Conservation (phyloP, 1,140 invertebrate species). For the Heliconius hermathena region DNA sequence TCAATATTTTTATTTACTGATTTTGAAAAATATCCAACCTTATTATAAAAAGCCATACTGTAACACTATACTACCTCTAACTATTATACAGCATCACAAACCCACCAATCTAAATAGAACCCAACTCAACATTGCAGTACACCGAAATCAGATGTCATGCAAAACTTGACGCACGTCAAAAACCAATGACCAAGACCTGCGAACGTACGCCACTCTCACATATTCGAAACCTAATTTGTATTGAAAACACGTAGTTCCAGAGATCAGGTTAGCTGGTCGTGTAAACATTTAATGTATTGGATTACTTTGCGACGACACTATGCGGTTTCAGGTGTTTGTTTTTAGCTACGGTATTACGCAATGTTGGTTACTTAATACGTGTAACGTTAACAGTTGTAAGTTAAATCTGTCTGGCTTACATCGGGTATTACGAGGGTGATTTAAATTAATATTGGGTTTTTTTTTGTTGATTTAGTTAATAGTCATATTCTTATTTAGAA, state of each 20-base stretch:
- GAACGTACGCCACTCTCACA: background rate
- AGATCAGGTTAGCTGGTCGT: constrained; percentile 18
- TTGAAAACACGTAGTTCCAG: background rate
- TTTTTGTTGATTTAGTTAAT: too few relatives aligned
- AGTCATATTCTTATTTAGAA: too few relatives aligned
- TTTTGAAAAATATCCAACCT: background rate
- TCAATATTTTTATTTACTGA: background rate
- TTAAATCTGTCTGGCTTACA: constrained; percentile 15
- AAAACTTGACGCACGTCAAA: constrained; percentile 36
- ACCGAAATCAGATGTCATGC: constrained; percentile 37
- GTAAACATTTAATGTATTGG: constrained; percentile 44
- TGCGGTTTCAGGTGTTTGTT: constrained; percentile 43
- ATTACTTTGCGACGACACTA: constrained; percentile 40
- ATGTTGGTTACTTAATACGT: constrained; percentile 18
- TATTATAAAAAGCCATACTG: background rate
- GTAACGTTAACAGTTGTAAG: constrained; percentile 9
- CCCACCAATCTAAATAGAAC: constrained; percentile 27
- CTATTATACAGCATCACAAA: background rate
- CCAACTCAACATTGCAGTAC: constrained; percentile 25
- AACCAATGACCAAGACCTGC: constrained; percentile 35
- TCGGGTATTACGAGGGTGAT: background rate
- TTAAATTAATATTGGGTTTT: background rate
- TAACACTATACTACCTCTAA: background rate
- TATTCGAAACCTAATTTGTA: constrained; percentile 4
- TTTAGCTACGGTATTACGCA: constrained; percentile 39